Evolutionary conservation across 1,140 invertebrate species (phyloP).

Genomic region (Daktulosphaira vitifoliae): DNA sequence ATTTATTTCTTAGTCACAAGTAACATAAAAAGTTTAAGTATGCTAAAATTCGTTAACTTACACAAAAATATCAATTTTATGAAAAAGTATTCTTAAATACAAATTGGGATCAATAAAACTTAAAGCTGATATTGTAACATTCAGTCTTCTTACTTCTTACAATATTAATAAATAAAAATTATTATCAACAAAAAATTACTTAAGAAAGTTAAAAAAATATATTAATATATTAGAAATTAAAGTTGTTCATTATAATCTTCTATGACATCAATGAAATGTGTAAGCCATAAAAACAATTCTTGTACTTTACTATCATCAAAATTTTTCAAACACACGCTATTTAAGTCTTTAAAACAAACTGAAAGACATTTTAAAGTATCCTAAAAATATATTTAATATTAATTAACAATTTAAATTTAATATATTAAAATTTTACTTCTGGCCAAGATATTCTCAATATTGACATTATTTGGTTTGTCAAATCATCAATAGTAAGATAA

Average conservation of each 20-base stretch:
- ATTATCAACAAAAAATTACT: not conserved
- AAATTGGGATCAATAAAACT: too few species aligned
- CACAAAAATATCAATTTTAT: too few species aligned
- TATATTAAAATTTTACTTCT: not conserved
- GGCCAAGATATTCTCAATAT: constrained; percentile 15
- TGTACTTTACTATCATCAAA: constrained; percentile 24
- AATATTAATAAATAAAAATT: not conserved
- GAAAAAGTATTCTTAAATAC: too few species aligned
- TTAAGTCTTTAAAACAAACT: constrained; percentile 17
- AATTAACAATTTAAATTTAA: not conserved
- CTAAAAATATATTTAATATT: not conserved
- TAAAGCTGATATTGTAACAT: too few species aligned
- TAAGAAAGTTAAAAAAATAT: not conserved
- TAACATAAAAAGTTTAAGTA: too few species aligned
- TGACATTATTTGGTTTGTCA: constrained; percentile 21
- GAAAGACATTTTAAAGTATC: constrained; percentile 23
- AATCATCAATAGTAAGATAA: constrained; percentile 14
- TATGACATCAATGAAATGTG: constrained; percentile 18
- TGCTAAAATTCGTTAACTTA: too few species aligned
- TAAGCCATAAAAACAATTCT: constrained; percentile 23
- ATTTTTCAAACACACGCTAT: constrained; percentile 9
- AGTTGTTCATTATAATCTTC: not conserved
- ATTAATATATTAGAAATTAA: not conserved
- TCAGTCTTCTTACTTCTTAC: constrained; percentile 14
- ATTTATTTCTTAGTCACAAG: too few species aligned